Evolutionary conservation across 2,888 invertebrate species (phyloP), one percentile per base, ranked within the genome.

Genomic region (Lapara coniferarum): DNA sequence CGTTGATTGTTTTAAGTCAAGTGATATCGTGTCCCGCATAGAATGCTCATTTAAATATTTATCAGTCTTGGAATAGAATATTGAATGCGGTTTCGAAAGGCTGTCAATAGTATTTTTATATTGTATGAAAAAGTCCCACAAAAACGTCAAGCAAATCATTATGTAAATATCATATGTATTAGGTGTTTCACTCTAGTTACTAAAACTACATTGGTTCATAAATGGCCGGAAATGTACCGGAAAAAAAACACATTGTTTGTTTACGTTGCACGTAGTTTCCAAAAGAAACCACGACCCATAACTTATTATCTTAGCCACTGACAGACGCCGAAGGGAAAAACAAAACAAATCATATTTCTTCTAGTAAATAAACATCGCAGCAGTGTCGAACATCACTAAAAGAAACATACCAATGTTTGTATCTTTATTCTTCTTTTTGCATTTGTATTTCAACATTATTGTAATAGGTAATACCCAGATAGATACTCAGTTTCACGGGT

Each of bases 1-100:
- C 71, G 77, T 81, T 84, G 81, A 87, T 89, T 85, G 88, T 85
- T 88, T 87, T 81, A 80, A 81, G 77, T 73, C 77, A 75, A 79
- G 80, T 79, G 83, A 81, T 79, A 84, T 74, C 74, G 73, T 72
- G 46, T 53, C 37, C 44, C 19, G 19, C 19, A 68, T 19, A 30
- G 14, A 68, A 13, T 52, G 59, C 19, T 68, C 63, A 63, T 63
- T 68, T 63, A 14, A 46, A 68, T 63, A 53, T 59, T 52, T 53
- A 30, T 12, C 19, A 19, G n/a, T 55, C 10, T 19, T 63, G 19
- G 16, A 63, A 63, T 16, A 44, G 37, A 16, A 12, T 49, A 63
- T 46, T 19, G 19, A 63, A 46, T 63, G 49, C 19, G 10, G 19
- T 55, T 49, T 63, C 49, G 2, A 13, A 63, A 63, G 19, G 3